Percentiles rank a stretch among this genome's conserved stretches.
These are phyloP conservation scores for Manis javanica DNA, from an alignment of 2,797 vertebrate species.

Conservation along the genomic window DNA sequence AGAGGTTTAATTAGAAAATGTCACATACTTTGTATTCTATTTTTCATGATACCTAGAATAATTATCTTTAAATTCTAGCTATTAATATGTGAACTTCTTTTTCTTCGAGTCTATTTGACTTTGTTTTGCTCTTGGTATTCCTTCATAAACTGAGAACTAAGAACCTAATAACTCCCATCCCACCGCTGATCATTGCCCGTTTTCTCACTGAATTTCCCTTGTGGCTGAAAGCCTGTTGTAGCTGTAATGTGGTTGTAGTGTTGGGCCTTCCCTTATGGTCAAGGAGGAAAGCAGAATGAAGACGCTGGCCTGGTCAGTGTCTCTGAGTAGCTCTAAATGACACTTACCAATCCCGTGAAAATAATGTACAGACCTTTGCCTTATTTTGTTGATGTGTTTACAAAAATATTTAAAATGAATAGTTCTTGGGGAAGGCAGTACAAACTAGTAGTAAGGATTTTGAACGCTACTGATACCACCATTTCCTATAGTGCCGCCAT, in stretches of 20 bases:
- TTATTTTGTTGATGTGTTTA: background rate
- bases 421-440: background rate
- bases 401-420: background rate
- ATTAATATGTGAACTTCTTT: background rate
- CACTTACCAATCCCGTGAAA: background rate
- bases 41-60: constrained; percentile 20
- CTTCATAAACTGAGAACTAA: background rate
- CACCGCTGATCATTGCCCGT: background rate
- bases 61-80: background rate
- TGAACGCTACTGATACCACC: background rate
- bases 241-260: background rate
- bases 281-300: background rate
- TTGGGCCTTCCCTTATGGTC: background rate
- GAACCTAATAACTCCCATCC: background rate
- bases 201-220: background rate
- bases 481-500: background rate
- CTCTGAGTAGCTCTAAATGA: background rate
- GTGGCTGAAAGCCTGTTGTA: background rate
- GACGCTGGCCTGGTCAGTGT: background rate
- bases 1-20: background rate
- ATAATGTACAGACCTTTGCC: background rate
- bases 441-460: background rate
- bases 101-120: background rate
- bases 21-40: background rate
- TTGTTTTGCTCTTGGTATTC: background rate